Evolutionary conservation across 2,888 invertebrate species (phyloP).

Genomic region (Phoenoteleia sp.): DNA sequence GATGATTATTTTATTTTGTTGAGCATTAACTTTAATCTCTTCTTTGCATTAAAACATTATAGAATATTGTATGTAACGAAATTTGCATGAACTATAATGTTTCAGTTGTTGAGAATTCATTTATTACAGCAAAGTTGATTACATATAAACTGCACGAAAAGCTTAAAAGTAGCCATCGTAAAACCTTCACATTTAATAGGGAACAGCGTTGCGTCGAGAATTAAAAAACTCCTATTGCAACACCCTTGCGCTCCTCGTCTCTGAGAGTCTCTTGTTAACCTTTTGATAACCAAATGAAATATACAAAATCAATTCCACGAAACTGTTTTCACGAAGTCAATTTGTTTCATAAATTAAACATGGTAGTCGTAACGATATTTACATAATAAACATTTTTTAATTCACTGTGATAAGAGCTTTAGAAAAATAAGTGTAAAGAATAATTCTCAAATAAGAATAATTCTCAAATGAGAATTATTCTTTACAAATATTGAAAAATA

Average conservation of each 20-base stretch:
- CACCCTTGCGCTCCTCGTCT: neutral
- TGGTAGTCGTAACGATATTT: neutral
- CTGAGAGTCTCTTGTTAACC: neutral
- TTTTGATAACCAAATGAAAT: conserved; percentile 5
- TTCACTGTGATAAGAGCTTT: too few relatives aligned
- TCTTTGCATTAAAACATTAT: neutral
- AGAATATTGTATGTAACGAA: neutral
- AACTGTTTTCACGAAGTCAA: neutral
- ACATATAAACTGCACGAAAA: conserved; percentile 18
- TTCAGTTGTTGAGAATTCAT: conserved; percentile 11
- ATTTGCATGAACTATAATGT: conserved; percentile 9
- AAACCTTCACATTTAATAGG: conserved; percentile 27
- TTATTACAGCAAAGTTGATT: conserved; percentile 22
- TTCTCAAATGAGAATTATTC: too few relatives aligned
- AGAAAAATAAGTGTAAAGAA: too few relatives aligned
- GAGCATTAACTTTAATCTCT: neutral
- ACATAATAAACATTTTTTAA: neutral
- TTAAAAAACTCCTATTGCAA: conserved; percentile 10
- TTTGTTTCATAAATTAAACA: neutral
- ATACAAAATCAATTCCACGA: neutral
- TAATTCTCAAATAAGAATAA: too few relatives aligned
- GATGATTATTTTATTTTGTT: neutral
- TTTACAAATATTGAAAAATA: too few relatives aligned
- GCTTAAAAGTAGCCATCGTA: conserved; percentile 19
- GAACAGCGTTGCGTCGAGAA: neutral